Percentiles rank a stretch among this genome's conserved stretches.
phyloP scores from a whole-genome alignment of 2,113 vertebrate species.

The Callipepla californica region DNA sequence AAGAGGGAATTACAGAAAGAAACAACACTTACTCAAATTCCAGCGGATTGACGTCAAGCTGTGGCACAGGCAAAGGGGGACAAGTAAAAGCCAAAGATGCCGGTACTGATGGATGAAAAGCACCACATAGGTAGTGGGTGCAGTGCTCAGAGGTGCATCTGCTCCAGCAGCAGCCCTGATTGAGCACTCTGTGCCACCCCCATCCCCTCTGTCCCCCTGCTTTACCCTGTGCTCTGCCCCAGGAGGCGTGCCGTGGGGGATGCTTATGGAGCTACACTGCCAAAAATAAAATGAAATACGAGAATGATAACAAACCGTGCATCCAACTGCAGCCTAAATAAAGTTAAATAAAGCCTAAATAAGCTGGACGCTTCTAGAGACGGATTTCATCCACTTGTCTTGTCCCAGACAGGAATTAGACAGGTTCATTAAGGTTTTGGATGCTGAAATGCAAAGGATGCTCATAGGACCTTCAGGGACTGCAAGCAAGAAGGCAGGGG shows the following conservation, averaged over 20 bases:
- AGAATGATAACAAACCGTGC: background rate
- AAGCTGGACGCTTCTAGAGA: background rate
- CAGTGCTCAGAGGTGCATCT: background rate
- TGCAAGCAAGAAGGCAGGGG: accelerated
- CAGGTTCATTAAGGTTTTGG: background rate
- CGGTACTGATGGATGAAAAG: accelerated
- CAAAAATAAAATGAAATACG: background rate
- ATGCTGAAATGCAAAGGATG: background rate
- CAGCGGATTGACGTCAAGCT: background rate
- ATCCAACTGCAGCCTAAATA: background rate
- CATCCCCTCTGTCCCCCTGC: background rate
- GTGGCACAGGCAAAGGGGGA: background rate
- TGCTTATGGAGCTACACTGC: background rate
- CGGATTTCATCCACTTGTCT: background rate
- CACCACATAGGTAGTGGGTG: background rate
- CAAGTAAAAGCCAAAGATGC: background rate
- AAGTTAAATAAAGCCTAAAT: background rate
- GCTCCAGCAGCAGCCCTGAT: background rate
- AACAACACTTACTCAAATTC: background rate
- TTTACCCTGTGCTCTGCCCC: background rate
- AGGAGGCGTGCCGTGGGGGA: background rate
- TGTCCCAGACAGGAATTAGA: background rate
- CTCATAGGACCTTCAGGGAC: background rate
- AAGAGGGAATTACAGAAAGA: conserved; percentile 4
- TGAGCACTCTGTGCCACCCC: background rate